phyloP scores from a whole-genome alignment of 2,888 invertebrate species.

The Dione vanillae region DNA sequence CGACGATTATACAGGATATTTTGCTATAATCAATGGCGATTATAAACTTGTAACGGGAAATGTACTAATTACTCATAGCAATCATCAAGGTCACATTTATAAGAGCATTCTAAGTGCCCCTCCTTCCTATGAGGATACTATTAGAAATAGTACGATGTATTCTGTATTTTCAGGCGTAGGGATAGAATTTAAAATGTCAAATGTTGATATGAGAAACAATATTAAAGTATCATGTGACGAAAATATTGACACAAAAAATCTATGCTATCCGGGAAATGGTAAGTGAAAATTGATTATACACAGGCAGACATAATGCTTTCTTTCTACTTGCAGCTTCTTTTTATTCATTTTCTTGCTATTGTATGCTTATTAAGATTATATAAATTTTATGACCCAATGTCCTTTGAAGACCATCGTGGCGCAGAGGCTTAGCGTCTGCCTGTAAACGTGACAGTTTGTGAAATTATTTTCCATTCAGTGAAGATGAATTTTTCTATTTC shows the following conservation, averaged over 20 bases:
- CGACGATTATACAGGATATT: conserved; percentile 64
- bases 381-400: too few relatives aligned
- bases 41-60: conserved; percentile 68
- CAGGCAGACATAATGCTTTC: too few relatives aligned
- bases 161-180: conserved; percentile 55
- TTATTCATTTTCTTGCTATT: too few relatives aligned
- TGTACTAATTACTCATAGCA: conserved; percentile 51
- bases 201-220: conserved; percentile 54
- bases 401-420: too few relatives aligned
- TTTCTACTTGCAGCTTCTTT: too few relatives aligned
- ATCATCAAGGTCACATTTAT: conserved; percentile 62
- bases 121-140: conserved; percentile 58
- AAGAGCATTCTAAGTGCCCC: conserved; percentile 59
- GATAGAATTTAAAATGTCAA: conserved; percentile 51
- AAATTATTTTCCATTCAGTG: too few relatives aligned
- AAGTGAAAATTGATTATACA: conserved; percentile 40
- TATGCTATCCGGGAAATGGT: conserved; percentile 66
- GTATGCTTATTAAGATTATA: too few relatives aligned
- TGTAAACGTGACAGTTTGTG: too few relatives aligned
- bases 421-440: too few relatives aligned
- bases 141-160: conserved; percentile 59
- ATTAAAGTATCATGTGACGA: conserved; percentile 57
- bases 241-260: conserved; percentile 35
- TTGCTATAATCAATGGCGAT: conserved; percentile 61
- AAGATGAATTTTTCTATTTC: too few relatives aligned